phyloP scores from a whole-genome alignment of 2,113 vertebrate genomes.

The Echinops telfairi region DNA sequence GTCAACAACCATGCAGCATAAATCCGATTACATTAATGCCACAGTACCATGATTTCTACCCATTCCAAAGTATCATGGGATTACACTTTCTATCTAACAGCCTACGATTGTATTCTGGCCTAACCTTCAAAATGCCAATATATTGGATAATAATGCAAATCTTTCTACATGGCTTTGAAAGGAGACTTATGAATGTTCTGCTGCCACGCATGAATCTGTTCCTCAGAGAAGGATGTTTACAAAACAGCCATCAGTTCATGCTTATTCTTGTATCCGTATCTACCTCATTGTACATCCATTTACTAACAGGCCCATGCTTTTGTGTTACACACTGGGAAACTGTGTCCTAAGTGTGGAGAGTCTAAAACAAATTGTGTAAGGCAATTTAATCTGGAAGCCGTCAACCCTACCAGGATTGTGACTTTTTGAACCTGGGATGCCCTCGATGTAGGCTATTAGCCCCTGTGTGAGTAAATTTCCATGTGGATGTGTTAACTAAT shows the following conservation, averaged over 20 bases:
- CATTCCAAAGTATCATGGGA: constrained; percentile 40
- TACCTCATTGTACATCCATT: constrained; percentile 35
- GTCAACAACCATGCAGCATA: not conserved
- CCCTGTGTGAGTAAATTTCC: not conserved
- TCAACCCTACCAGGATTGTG: constrained; percentile 13
- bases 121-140: constrained; percentile 69
- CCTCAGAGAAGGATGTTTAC: constrained; percentile 49
- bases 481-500: not conserved
- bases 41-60: constrained; percentile 3
- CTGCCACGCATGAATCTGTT: constrained; percentile 7
- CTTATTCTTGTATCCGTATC: constrained; percentile 26
- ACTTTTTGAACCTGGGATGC: constrained; percentile 17
- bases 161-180: constrained; percentile 69
- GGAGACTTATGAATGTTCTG: constrained; percentile 42
- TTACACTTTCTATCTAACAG: constrained; percentile 57
- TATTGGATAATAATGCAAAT: constrained; percentile 66
- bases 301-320: not conserved
- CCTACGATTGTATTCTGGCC: constrained; percentile 50
- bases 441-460: not conserved
- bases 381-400: not conserved
- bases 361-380: not conserved
- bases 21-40: constrained; percentile 56
- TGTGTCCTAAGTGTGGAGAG: constrained; percentile 40
- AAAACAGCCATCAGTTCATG: constrained; percentile 52
- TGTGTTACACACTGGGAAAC: constrained; percentile 20